Percentiles rank a stretch among this genome's conserved stretches.
Conservation (phyloP, 2,113 vertebrate species). For the Catharus fuscescens region DNA sequence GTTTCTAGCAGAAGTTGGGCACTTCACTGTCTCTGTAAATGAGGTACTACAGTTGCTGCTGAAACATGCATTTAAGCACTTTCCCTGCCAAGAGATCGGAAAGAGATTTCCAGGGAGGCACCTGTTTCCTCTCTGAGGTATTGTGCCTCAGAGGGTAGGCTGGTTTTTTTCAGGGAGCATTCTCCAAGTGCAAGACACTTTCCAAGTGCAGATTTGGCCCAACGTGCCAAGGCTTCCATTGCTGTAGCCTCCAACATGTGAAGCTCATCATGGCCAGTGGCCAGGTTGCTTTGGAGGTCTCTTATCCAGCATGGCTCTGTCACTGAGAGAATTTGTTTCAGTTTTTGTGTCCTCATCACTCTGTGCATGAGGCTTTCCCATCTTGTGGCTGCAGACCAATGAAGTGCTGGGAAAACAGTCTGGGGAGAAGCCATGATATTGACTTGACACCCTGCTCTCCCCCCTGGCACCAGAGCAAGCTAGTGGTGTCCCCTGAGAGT, state of each 20-base stretch:
- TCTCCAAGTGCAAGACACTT: background rate
- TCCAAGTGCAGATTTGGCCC: background rate
- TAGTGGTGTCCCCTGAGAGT: background rate
- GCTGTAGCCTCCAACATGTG: background rate
- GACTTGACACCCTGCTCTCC: background rate
- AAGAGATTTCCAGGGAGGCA: background rate
- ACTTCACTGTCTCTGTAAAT: background rate
- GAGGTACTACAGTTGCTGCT: background rate
- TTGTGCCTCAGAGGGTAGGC: background rate
- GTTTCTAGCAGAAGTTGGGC: background rate
- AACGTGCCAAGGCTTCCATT: fast-evolving
- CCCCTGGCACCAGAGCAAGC: background rate
- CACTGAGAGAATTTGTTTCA: fast-evolving
- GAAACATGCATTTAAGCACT: background rate
- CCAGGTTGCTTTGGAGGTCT: background rate
- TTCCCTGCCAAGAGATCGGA: background rate
- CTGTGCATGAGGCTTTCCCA: background rate
- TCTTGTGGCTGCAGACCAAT: background rate
- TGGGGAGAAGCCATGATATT: fast-evolving
- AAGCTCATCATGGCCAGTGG: background rate
- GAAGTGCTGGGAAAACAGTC: background rate
- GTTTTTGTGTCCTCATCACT: background rate
- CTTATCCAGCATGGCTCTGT: background rate
- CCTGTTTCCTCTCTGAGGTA: background rate
- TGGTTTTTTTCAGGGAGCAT: background rate